Evolutionary conservation across 2,797 vertebrate species (phyloP).

Genomic region (Percopsis omiscomaycus): DNA sequence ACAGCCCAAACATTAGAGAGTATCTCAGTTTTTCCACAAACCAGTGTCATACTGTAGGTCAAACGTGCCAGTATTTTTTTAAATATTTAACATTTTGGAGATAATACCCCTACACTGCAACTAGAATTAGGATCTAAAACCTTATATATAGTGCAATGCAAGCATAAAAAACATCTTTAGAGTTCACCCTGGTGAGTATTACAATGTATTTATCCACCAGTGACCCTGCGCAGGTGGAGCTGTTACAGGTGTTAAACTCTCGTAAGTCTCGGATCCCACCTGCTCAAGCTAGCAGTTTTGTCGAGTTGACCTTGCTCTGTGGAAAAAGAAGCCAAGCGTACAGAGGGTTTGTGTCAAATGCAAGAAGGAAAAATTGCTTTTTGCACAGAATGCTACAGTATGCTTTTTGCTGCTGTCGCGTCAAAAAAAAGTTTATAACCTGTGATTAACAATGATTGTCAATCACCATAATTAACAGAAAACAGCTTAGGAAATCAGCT

Average conservation of each 20-base stretch:
- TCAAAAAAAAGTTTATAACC: conserved; percentile 11
- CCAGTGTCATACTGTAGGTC: too few relatives aligned
- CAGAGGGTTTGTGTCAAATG: conserved; percentile 25
- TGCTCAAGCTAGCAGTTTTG: conserved; percentile 39
- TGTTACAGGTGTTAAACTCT: conserved; percentile 27
- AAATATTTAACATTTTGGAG: too few relatives aligned
- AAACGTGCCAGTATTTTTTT: too few relatives aligned
- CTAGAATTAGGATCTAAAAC: too few relatives aligned
- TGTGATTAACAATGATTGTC: too few relatives aligned
- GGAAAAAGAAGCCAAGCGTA: conserved; percentile 29
- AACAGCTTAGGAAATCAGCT: conserved; percentile 5
- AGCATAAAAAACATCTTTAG: conserved; percentile 9
- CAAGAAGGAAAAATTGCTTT: conserved; percentile 24
- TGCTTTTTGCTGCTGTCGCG: conserved; percentile 9
- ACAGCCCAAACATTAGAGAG: too few relatives aligned
- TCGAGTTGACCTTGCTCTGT: conserved; percentile 44
- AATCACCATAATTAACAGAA: too few relatives aligned
- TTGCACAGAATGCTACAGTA: conserved; percentile 33
- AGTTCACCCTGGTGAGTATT: conserved; percentile 9
- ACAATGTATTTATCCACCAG: conserved; percentile 21
- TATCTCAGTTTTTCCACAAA: too few relatives aligned
- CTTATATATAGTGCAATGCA: neutral
- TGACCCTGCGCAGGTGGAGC: conserved; percentile 31
- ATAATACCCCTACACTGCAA: neutral
- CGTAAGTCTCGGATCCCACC: conserved; percentile 21